Evolutionary conservation across 2,888 invertebrate genomes (phyloP), one percentile per base, ranked within the genome.

Genomic region (Dolichopus griseipennis): DNA sequence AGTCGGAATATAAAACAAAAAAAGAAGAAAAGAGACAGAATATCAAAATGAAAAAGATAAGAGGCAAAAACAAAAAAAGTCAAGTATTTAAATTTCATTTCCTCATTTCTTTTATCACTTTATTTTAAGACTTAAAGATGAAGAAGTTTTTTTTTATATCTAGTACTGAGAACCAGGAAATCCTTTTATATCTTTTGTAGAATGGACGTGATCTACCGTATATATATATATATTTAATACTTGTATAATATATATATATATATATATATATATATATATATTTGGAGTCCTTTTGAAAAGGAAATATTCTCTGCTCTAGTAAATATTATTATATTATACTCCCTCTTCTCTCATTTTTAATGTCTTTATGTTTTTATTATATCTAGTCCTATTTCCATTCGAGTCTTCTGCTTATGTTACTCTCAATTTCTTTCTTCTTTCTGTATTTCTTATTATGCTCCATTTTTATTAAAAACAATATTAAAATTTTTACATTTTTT

Each of bases 131-230:
- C 27, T 27, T 27, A 27, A 27, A 27, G 27, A 27, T 27, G 27
- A 27, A 27, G 27, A 27, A 27, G 5, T 27, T 27, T 27, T 27
- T 27, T 52, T 52, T 52, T 52, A 52, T 52, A n/a, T n/a, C n/a
- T n/a, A n/a, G n/a, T n/a, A n/a, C n/a, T n/a, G 52, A 52, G 52
- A 52, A 52, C 52, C 52, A 52, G 52, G 52, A 52, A 52, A 52
- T 52, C 52, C 52, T 52, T 52, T 52, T 18, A 52, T 52, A 52
- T 52, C 52, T 18, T 37, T n/a, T 18, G 52, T 52, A 12, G 52
- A 52, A 52, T 52, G 52, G 18, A 52, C 52, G 52, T 52, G 52
- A 52, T 52, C 52, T 52, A 6, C 52, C 52, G 18, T 52, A 12
- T 5, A 27, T 27, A 4, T n/a, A n/a, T n/a, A n/a, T n/a, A n/a